Evolutionary conservation across 2,888 invertebrate species (phyloP), one percentile per base, ranked within the genome.

Genomic region (Chelonus formosanus): DNA sequence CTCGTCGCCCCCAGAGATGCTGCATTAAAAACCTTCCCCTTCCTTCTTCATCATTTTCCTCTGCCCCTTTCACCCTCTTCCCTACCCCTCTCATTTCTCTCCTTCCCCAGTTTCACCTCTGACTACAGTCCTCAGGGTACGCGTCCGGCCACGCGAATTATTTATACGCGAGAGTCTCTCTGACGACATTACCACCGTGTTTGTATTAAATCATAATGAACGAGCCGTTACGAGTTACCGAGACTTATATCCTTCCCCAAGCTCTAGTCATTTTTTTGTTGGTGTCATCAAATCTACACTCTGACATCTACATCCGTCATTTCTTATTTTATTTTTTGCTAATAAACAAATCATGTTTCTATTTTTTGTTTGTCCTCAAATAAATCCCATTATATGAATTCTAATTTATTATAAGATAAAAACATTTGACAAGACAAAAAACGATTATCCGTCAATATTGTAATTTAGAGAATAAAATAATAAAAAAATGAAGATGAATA

Each of bases 201-300:
- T 84, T 81, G 81, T 82, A 83, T 84, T 83, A 84, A 83, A 84
- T 84, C 84, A 84, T 83, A 84, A 84, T 83, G 83, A 83, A 84
- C 80, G 83, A 83, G 79, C 78, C 79, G 82, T 76, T 80, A 79
- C 78, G 79, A 80, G 78, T 75, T 75, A 73, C 79, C 76, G 76
- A 78, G 79, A 80, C 80, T 80, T 76, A 75, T 74, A 40, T 40
- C 75, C 76, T 76, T 40, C 40, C 40, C 40, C 40, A 40, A 40
- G 40, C 40, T 40, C 40, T 40, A 40, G 40, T 40, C 40, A 40
- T 40, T 40, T 40, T 40, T 40, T 40, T 40, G 40, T 40, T 6
- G 40, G 40, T 40, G 40, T 40, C 40, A 40, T 78, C 75, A 76
- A 73, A 74, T 74, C 77, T 71, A 74, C 74, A 75, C 74, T 75